A percentile compares a stretch with the other conserved stretches of the same genome.
These are phyloP conservation scores for Microtus oregoni DNA, from an alignment of 2,113 vertebrate species.

Conservation along the genomic window DNA sequence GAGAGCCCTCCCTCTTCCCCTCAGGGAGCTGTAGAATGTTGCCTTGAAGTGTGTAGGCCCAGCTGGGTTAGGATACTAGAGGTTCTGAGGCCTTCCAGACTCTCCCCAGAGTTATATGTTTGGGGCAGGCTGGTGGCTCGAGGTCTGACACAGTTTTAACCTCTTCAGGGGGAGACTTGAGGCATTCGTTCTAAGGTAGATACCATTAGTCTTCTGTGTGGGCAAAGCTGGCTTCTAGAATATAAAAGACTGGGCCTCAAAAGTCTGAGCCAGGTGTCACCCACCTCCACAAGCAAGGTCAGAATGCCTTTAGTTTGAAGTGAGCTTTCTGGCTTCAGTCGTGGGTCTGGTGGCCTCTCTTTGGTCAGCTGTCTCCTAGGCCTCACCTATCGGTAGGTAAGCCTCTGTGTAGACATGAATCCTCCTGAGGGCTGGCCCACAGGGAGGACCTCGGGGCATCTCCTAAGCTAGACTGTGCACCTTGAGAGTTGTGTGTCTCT, in stretches of 20 bases:
- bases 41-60: conserved; percentile 34
- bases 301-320: not conserved
- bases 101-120: not conserved
- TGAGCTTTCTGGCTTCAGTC: not conserved
- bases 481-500: not conserved
- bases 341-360: not conserved
- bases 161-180: not conserved
- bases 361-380: not conserved
- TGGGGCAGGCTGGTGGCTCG: not conserved
- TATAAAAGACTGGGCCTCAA: not conserved
- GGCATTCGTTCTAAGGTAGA: not conserved
- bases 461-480: not conserved
- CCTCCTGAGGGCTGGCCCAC: not conserved
- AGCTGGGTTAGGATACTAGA: not conserved
- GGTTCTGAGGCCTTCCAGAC: not conserved
- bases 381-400: not conserved
- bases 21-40: conserved; percentile 50
- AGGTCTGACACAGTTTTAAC: not conserved
- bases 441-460: not conserved
- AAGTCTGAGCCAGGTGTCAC: not conserved
- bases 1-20: conserved; percentile 28
- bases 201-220: not conserved
- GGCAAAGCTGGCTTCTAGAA: not conserved
- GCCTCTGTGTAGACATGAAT: not conserved
- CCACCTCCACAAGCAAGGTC: not conserved